These are phyloP conservation scores for Hippopotamus amphibius DNA, from an alignment of 2,113 vertebrate genomes.

Conservation along the genomic window DNA sequence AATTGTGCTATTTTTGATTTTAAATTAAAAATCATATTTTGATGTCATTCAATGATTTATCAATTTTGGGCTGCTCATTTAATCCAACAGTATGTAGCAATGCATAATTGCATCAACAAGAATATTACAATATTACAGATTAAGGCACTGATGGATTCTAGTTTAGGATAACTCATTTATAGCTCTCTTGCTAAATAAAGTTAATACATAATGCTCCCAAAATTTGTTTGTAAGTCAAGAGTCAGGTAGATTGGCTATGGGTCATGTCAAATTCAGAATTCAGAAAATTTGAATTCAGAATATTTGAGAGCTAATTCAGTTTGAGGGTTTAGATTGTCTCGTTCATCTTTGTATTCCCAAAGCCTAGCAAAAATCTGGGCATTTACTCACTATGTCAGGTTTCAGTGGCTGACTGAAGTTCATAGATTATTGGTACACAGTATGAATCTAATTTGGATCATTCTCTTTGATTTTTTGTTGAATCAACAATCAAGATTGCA, in stretches of 20 bases:
- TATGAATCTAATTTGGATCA: neutral
- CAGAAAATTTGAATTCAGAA: neutral
- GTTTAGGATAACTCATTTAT: neutral
- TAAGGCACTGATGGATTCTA: neutral
- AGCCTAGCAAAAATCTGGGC: neutral
- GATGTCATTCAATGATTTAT: neutral
- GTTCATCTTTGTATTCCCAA: neutral
- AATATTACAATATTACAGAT: neutral
- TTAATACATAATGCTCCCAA: neutral
- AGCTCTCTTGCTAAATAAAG: neutral
- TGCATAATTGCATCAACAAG: neutral
- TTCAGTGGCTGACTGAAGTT: neutral
- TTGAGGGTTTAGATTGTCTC: neutral
- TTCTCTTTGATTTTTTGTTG: neutral
- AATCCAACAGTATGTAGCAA: neutral
- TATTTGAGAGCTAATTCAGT: neutral
- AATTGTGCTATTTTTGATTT: neutral
- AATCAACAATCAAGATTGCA: neutral
- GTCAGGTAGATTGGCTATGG: neutral
- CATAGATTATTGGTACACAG: neutral
- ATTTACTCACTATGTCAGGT: neutral
- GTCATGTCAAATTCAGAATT: neutral
- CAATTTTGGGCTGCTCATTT: neutral
- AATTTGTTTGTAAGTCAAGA: neutral
- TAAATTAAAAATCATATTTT: slow-evolving; percentile 23